Base-by-base conservation (phyloP, 2,888 invertebrate species). In the Drosophila prostipennis region DNA sequence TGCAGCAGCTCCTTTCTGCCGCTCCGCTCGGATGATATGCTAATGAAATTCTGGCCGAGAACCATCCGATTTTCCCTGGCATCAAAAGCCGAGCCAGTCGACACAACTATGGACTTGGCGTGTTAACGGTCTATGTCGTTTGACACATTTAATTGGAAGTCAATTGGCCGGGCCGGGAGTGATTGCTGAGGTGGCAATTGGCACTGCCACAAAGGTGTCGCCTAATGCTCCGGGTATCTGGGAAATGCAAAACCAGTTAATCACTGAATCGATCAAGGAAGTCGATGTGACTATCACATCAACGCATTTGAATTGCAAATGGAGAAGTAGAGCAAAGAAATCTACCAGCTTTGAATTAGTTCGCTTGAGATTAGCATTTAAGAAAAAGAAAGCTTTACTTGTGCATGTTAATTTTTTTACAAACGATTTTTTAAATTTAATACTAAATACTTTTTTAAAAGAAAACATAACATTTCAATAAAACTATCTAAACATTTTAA, bases 141-240 rank as follows among this genome's bases (percentile, higher is more conserved):
- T 73, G 82, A 76, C 74, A 78, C 76, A 75, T 79, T 82, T 85
- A 85, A 82, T 82, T 82, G 82, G 80, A 81, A 81, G 72, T 81
- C 74, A 85, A 85, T 85, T 85, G 81, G 63, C 46, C 48, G 26
- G 79, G 65, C 45, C 32, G 23, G 19, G 58, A 71, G 58, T 55
- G 69, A 74, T 58, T 79, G 56, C 53, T 42, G 53, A 57, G 48
- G 54, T 71, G 70, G 61, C 61, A 70, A 71, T 61, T 42, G 70
- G 29, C 26, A 40, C 8, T 61, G 46, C 52, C 55, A 54, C 69
- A 69, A 61, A 53, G 42, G 34, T 32, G 37, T 23, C 37, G 51
- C 46, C 46, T 52, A 42, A 39, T 55, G 19, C 53, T 37, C 39
- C 11, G 43, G 32, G 13, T 61, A 39, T 26, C 65, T 45, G 52